phyloP scores from a whole-genome alignment of 2,797 vertebrate species.

The Lepus townsendii region DNA sequence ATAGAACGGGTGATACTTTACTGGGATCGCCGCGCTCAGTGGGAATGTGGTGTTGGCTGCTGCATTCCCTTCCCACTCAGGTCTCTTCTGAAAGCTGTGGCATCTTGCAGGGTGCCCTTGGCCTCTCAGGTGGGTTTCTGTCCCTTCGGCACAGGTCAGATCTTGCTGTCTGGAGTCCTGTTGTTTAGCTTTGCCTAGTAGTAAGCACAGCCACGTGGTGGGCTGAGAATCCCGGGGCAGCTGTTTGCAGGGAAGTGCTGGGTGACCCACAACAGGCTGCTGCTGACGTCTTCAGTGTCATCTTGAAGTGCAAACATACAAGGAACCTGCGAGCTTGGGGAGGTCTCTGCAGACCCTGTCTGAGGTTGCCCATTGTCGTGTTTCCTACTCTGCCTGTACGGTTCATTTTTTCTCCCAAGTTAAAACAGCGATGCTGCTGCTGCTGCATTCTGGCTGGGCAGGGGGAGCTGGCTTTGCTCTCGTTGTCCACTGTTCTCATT shows the following conservation, averaged over 20 bases:
- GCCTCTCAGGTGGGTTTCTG: not conserved
- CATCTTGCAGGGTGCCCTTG: not conserved
- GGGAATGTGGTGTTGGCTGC: not conserved
- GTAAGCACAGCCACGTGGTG: not conserved
- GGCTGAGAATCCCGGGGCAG: not conserved
- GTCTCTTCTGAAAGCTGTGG: not conserved
- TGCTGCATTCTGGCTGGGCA: not conserved
- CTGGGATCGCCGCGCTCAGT: accelerated
- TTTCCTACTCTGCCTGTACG: not conserved
- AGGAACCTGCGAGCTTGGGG: not conserved
- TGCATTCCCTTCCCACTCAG: not conserved
- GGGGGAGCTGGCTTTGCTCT: not conserved
- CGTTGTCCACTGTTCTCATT: not conserved
- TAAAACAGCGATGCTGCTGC: not conserved
- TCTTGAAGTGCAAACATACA: not conserved
- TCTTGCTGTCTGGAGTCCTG: not conserved
- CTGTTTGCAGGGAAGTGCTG: slow-evolving; percentile 27
- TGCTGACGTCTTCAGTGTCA: not conserved
- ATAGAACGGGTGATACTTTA: not conserved
- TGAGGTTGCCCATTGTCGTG: not conserved
- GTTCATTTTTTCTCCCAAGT: not conserved
- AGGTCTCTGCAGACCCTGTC: not conserved
- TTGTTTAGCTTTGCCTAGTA: not conserved
- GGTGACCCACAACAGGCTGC: not conserved
- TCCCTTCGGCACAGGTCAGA: not conserved